Conservation (phyloP, 2,888 invertebrate genomes). For the Nephrotoma flavescens region DNA sequence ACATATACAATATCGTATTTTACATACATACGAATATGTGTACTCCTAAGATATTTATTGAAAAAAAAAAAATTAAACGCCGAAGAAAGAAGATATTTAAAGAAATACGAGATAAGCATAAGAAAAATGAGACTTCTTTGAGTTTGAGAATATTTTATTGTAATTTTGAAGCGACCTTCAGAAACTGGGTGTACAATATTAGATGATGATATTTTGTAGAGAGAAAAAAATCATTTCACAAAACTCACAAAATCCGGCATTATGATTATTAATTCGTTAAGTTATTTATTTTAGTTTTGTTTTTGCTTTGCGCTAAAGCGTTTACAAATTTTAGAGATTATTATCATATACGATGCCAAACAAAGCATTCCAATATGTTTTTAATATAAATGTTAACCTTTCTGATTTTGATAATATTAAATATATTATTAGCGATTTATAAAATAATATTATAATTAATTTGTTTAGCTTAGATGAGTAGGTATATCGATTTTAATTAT, state of each 20-base stretch:
- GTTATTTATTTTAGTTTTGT: neutral
- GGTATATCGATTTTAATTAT: neutral
- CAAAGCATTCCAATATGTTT: neutral
- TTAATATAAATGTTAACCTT: neutral
- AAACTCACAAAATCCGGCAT: neutral
- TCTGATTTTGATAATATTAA: neutral
- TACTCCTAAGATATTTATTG: neutral
- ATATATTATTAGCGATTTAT: neutral
- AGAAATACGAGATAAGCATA: neutral
- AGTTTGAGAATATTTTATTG: neutral
- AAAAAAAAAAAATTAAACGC: neutral
- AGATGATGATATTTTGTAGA: neutral
- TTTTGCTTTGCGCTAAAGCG: neutral
- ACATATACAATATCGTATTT: neutral
- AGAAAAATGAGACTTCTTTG: neutral
- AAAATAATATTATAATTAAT: neutral
- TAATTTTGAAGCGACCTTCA: neutral
- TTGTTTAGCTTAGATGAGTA: neutral
- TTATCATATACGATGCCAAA: neutral
- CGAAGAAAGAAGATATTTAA: neutral
- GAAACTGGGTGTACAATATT: constrained; percentile 3
- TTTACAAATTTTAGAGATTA: neutral
- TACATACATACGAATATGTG: neutral
- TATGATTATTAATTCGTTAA: neutral
- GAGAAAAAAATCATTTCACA: neutral